Conservation (phyloP, 2,888 invertebrate species). For the Zeuzera pyrina region DNA sequence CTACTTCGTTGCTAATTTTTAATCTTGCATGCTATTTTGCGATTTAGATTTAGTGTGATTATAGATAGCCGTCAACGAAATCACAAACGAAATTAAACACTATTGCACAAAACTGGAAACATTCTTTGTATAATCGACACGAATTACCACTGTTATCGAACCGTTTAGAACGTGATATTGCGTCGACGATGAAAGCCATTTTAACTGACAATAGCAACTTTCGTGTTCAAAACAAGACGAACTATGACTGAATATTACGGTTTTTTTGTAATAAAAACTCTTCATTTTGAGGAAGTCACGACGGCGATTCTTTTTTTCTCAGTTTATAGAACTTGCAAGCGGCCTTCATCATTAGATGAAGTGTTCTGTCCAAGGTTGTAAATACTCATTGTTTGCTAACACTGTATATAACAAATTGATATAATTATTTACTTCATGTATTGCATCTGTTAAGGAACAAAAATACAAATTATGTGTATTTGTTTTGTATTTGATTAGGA, state of each 20-base stretch:
- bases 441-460: no score
- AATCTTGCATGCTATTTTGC: no score
- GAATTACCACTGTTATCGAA: background rate
- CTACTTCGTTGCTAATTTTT: no score
- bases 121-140: no score
- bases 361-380: slow-evolving; percentile 16
- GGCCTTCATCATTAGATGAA: slow-evolving; percentile 15
- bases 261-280: slow-evolving; percentile 11
- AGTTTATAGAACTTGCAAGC: slow-evolving; percentile 1
- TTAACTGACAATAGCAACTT: background rate
- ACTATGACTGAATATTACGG: slow-evolving; percentile 10
- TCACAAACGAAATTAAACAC: no score
- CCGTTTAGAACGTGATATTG: background rate
- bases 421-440: no score
- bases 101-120: no score
- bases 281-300: slow-evolving; percentile 29
- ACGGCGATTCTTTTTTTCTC: slow-evolving; percentile 20
- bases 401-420: slow-evolving; percentile 17
- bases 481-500: no score
- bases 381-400: slow-evolving; percentile 10
- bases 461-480: no score
- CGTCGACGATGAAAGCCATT: background rate
- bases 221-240: slow-evolving; percentile 1
- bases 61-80: no score
- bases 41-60: no score